A percentile compares a stretch with the other conserved stretches of the same genome.
Evolutionary conservation across 2,113 vertebrate genomes (phyloP).

Genomic region (Prunella himalayana): DNA sequence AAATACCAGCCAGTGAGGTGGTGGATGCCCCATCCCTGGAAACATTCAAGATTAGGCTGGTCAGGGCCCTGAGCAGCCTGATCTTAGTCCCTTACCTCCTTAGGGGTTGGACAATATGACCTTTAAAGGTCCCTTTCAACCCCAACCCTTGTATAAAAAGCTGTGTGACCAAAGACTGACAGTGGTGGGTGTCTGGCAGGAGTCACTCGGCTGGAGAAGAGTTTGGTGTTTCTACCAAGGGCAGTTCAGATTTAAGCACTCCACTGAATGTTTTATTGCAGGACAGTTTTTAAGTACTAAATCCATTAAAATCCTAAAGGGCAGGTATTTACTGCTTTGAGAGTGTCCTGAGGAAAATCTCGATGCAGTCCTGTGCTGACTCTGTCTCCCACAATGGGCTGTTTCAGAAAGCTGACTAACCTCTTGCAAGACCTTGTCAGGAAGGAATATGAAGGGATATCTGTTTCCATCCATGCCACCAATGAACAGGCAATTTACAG

Average conservation of each 20-base stretch:
- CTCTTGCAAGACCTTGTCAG: not conserved
- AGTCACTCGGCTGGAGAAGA: not conserved
- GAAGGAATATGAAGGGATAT: not conserved
- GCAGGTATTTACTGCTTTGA: not conserved
- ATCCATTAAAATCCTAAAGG: not conserved
- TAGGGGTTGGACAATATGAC: not conserved
- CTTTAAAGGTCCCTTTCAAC: not conserved
- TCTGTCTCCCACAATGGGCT: not conserved
- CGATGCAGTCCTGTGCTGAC: fast-evolving
- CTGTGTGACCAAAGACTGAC: not conserved
- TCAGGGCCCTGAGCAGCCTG: not conserved
- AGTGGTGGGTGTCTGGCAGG: not conserved
- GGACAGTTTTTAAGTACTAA: not conserved
- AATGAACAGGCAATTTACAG: not conserved
- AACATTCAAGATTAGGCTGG: not conserved
- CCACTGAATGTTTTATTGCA: not conserved
- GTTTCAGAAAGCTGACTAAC: not conserved
- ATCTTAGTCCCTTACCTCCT: not conserved
- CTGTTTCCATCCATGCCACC: not conserved
- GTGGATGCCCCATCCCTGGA: too few relatives aligned
- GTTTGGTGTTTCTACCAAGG: not conserved
- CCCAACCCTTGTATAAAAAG: not conserved
- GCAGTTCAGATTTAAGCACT: not conserved
- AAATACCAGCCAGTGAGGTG: not conserved
- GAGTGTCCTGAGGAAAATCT: not conserved